These are phyloP conservation scores for Spilosoma lubricipeda DNA, from an alignment of 2,888 invertebrate species.

Conservation along the genomic window DNA sequence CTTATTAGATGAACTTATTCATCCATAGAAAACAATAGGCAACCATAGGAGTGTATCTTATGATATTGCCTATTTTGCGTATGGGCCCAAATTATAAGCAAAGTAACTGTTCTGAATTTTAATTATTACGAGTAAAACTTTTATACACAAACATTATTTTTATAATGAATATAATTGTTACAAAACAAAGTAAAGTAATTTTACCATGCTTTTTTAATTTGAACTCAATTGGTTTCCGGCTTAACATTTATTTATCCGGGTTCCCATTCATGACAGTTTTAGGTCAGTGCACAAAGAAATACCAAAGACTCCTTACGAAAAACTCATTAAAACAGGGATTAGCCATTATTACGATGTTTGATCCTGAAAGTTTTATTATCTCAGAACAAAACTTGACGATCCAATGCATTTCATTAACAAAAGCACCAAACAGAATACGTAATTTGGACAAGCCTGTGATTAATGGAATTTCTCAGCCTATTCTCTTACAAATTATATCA, in stretches of 20 bases:
- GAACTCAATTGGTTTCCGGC: background rate
- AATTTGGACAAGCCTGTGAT: conserved; percentile 30
- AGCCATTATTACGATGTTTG: conserved; percentile 49
- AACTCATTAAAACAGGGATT: conserved; percentile 52
- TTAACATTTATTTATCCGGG: conserved; percentile 8
- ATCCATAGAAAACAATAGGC: background rate
- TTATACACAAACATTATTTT: background rate
- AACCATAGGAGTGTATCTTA: background rate
- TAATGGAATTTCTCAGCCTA: conserved; percentile 4
- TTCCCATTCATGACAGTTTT: conserved; percentile 18
- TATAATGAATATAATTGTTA: background rate
- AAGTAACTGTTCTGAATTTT: background rate
- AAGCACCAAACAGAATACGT: conserved; percentile 44
- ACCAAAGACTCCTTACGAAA: conserved; percentile 33
- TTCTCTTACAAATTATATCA: conserved; percentile 7
- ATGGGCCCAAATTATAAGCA: background rate
- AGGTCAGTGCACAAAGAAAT: conserved; percentile 14
- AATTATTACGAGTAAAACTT: background rate
- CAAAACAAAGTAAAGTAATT: background rate
- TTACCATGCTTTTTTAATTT: background rate
- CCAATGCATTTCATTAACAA: conserved; percentile 53
- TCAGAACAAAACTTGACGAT: conserved; percentile 49
- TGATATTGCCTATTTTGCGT: background rate
- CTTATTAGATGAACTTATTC: background rate
- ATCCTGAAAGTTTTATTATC: conserved; percentile 51